Conservation (phyloP, 2,797 vertebrate genomes). For the Helarctos malayanus region DNA sequence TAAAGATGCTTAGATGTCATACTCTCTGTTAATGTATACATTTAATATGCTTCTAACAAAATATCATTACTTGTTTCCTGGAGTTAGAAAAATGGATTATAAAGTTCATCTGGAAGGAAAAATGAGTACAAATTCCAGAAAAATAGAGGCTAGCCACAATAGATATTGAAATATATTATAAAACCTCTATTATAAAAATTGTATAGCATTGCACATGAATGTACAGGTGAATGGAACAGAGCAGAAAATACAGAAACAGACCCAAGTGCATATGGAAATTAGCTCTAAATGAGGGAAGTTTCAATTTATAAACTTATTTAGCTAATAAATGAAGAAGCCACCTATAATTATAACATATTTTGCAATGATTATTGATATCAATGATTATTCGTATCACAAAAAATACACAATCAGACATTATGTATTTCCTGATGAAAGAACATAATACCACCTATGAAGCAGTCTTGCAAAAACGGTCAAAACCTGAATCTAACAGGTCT, state of each 20-base stretch:
- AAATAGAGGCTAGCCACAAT: background rate
- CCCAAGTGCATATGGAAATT: background rate
- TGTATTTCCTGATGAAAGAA: background rate
- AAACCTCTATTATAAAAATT: conserved; percentile 13
- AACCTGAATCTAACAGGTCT: background rate
- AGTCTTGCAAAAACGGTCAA: background rate
- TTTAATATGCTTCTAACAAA: conserved; percentile 17
- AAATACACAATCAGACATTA: background rate
- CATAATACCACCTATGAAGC: background rate
- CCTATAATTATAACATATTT: conserved; percentile 24
- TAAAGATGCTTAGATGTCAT: conserved; percentile 10
- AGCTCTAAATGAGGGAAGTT: background rate
- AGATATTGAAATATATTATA: background rate
- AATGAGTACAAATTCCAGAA: conserved; percentile 18
- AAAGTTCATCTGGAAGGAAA: conserved; percentile 38
- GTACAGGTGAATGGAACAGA: background rate
- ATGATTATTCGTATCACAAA: background rate
- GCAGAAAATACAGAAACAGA: conserved; percentile 35
- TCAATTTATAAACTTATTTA: conserved; percentile 15
- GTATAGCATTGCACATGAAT: background rate
- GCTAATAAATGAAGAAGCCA: conserved; percentile 17
- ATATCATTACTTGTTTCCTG: background rate
- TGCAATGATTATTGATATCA: conserved; percentile 30
- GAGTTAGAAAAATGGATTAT: background rate
- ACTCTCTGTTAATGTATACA: conserved; percentile 16